phyloP scores from a whole-genome alignment of 2,113 vertebrate species.

The Callipepla californica region DNA sequence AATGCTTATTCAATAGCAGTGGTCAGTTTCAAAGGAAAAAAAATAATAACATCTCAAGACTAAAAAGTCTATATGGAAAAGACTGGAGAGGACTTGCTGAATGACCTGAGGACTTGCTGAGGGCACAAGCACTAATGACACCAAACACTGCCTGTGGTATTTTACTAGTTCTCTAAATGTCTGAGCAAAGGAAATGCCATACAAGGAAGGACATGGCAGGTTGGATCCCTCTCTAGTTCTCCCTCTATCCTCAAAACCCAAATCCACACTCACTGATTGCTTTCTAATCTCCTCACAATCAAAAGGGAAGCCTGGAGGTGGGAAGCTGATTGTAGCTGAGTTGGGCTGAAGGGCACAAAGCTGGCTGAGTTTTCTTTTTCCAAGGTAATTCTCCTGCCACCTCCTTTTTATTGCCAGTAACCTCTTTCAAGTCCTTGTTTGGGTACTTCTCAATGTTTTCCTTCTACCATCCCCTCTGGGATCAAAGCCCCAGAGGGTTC shows the following conservation, averaged over 20 bases:
- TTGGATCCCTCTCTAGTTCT: not conserved
- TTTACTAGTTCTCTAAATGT: not conserved
- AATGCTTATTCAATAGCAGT: not conserved
- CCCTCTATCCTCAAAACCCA: not conserved
- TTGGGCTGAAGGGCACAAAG: not conserved
- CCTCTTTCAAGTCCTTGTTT: conserved; percentile 4
- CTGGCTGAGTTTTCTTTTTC: not conserved
- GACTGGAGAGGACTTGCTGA: not conserved
- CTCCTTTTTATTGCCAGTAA: conserved; percentile 1
- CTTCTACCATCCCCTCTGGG: not conserved
- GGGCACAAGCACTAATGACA: not conserved
- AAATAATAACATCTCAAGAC: not conserved
- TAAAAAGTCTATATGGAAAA: not conserved
- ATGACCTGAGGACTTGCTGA: not conserved
- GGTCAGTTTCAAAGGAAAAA: not conserved
- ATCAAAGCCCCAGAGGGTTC: conserved; percentile 2
- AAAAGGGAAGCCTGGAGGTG: not conserved
- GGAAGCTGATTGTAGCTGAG: not conserved
- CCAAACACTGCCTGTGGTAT: not conserved
- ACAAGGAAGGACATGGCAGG: not conserved
- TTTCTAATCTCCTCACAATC: not conserved
- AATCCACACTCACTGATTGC: not conserved
- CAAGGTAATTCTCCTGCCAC: not conserved
- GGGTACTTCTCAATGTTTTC: conserved; percentile 4
- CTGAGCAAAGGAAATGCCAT: not conserved